phyloP scores from a whole-genome alignment of 2,797 vertebrate genomes.

The Triplophysa yarkandensis region DNA sequence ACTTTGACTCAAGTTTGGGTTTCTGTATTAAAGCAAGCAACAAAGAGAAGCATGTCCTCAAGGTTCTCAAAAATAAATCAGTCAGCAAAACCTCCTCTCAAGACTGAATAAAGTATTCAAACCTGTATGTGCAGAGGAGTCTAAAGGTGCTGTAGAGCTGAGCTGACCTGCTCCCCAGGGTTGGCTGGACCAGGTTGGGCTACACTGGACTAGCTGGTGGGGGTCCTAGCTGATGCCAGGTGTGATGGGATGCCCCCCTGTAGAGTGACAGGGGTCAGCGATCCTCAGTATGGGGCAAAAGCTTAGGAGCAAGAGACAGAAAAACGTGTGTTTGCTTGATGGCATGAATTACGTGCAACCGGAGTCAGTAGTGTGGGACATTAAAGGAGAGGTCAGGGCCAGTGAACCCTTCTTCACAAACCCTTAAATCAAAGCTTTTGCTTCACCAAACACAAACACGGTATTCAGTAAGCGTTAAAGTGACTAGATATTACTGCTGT shows the following conservation, averaged over 20 bases:
- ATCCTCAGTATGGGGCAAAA: slow-evolving; percentile 43
- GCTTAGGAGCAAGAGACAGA: slow-evolving; percentile 35
- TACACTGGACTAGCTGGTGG: slow-evolving; percentile 19
- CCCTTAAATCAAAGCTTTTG: slow-evolving; percentile 54
- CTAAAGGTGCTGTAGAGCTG: slow-evolving; percentile 47
- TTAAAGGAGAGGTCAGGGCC: slow-evolving; percentile 60
- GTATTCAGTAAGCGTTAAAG: slow-evolving; percentile 40
- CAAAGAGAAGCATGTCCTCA: slow-evolving; percentile 67
- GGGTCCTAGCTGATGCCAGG: slow-evolving; percentile 46
- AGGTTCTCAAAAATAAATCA: slow-evolving; percentile 61
- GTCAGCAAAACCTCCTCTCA: slow-evolving; percentile 55
- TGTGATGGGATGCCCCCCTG: slow-evolving; percentile 46
- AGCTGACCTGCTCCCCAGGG: slow-evolving; percentile 42
- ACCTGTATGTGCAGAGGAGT: slow-evolving; percentile 16
- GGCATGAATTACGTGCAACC: slow-evolving; percentile 47
- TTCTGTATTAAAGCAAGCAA: slow-evolving; percentile 50
- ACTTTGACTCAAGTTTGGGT: slow-evolving; percentile 29
- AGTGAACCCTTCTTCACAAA: slow-evolving; percentile 48
- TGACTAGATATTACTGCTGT: slow-evolving; percentile 24
- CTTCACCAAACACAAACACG: slow-evolving; percentile 48
- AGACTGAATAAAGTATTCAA: slow-evolving; percentile 35
- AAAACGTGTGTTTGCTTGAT: slow-evolving; percentile 40
- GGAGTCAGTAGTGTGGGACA: slow-evolving; percentile 51
- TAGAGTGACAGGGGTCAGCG: slow-evolving; percentile 48
- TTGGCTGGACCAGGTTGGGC: neutral